A percentile compares a stretch with the other conserved stretches of the same genome.
Evolutionary conservation across 2,113 vertebrate genomes (phyloP).

Genomic region (Otus sunia): DNA sequence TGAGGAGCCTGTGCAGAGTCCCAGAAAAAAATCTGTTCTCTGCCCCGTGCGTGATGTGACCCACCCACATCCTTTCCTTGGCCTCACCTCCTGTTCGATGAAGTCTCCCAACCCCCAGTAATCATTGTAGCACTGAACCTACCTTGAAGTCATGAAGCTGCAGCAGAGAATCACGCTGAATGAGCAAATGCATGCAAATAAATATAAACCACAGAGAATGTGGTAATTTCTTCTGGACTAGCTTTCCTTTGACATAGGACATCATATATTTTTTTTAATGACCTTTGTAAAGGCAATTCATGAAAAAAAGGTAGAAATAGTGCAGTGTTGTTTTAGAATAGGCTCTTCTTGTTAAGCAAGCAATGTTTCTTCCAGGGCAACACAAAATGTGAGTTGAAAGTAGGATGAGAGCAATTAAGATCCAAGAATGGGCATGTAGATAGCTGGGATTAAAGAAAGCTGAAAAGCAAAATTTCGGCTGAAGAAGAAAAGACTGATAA

Average conservation of each 20-base stretch:
- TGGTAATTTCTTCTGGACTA: not conserved
- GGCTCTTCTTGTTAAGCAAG: not conserved
- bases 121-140: not conserved
- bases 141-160: not conserved
- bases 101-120: not conserved
- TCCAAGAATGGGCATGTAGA: not conserved
- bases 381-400: slow-evolving; percentile 9
- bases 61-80: not conserved
- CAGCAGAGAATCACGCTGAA: not conserved
- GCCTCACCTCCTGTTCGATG: not conserved
- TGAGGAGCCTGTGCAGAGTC: not conserved
- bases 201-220: not conserved
- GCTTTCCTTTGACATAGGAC: not conserved
- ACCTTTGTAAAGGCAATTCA: not conserved
- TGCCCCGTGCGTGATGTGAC: not conserved
- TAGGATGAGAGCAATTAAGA: slow-evolving; percentile 33
- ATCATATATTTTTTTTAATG: not conserved
- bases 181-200: not conserved
- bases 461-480: not conserved
- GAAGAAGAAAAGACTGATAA: not conserved
- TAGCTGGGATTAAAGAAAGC: slow-evolving; percentile 12
- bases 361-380: slow-evolving; percentile 4
- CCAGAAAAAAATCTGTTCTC: not conserved
- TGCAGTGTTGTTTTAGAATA: not conserved
- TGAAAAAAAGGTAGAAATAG: not conserved